These are phyloP conservation scores for Drosophila parvula DNA, from an alignment of 1,140 invertebrate species.

Conservation along the genomic window DNA sequence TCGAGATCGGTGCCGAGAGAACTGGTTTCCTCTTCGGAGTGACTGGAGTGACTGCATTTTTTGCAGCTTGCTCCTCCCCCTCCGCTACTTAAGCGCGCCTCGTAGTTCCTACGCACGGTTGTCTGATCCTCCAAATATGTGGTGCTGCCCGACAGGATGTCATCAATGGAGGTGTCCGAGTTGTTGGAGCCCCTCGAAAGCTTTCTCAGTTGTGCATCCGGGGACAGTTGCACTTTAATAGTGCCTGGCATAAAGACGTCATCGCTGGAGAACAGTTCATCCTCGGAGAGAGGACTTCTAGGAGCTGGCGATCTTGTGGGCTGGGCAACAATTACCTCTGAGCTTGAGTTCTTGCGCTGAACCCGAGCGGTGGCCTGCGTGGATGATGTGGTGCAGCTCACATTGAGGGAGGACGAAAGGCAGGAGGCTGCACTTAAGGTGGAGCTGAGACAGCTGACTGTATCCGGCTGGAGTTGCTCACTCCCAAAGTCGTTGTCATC, in stretches of 20 bases:
- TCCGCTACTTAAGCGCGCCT: constrained; percentile 80
- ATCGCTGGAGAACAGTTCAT: constrained; percentile 87
- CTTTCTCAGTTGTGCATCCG: constrained; percentile 85
- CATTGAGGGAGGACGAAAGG: constrained; percentile 81
- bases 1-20: constrained; percentile 89
- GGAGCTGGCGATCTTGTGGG: constrained; percentile 86
- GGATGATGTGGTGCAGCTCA: constrained; percentile 74
- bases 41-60: constrained; percentile 87
- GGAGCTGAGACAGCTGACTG: constrained; percentile 85
- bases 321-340: constrained; percentile 86
- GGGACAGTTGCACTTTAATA: constrained; percentile 85
- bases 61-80: constrained; percentile 84
- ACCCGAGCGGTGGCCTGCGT: constrained; percentile 62
- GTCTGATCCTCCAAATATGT: constrained; percentile 83
- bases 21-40: constrained; percentile 88
- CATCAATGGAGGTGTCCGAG: constrained; percentile 87
- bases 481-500: constrained; percentile 75
- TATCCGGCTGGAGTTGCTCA: constrained; percentile 69
- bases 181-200: constrained; percentile 87
- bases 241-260: constrained; percentile 87
- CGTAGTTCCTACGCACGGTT: constrained; percentile 75
- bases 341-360: constrained; percentile 61
- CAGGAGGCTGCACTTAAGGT: constrained; percentile 86
- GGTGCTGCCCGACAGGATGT: constrained; percentile 85
- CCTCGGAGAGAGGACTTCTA: constrained; percentile 87